Conservation (phyloP, 1,140 invertebrate genomes). For the Sycobia sp. region DNA sequence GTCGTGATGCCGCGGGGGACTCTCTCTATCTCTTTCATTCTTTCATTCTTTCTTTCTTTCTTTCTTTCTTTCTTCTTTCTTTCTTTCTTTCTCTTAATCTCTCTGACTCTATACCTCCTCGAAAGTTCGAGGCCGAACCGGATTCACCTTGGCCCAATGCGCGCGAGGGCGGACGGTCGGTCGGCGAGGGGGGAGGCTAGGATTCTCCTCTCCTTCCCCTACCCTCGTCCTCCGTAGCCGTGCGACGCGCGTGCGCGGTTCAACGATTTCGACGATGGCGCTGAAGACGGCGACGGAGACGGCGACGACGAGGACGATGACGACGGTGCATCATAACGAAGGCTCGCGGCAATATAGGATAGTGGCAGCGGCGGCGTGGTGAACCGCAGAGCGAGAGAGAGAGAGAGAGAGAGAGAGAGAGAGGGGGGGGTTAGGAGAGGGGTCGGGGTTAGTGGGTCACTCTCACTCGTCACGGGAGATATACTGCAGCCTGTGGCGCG, state of each 20-base stretch:
- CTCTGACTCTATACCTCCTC: background rate
- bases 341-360: background rate
- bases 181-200: background rate
- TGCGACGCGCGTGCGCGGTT: background rate
- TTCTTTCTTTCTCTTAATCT: background rate
- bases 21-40: background rate
- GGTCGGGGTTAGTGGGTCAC: conserved; percentile 59
- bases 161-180: no score
- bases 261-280: conserved; percentile 14
- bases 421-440: no score
- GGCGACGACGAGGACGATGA: no score
- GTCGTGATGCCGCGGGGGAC: background rate
- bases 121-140: conserved; percentile 22
- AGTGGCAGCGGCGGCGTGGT: conserved; percentile 15
- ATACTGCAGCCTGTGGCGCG: conserved; percentile 20
- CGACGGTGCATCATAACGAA: no score
- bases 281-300: background rate
- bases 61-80: background rate
- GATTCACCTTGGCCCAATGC: conserved; percentile 27
- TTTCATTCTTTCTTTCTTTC: background rate
- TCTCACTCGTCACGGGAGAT: conserved; percentile 47
- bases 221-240: background rate
- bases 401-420: no score
- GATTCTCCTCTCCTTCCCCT: background rate
- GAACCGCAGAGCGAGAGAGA: conserved; percentile 42